Percentiles rank a stretch among this genome's conserved stretches.
Conservation (phyloP, 2,113 vertebrate genomes). For the Hoplias malabaricus region DNA sequence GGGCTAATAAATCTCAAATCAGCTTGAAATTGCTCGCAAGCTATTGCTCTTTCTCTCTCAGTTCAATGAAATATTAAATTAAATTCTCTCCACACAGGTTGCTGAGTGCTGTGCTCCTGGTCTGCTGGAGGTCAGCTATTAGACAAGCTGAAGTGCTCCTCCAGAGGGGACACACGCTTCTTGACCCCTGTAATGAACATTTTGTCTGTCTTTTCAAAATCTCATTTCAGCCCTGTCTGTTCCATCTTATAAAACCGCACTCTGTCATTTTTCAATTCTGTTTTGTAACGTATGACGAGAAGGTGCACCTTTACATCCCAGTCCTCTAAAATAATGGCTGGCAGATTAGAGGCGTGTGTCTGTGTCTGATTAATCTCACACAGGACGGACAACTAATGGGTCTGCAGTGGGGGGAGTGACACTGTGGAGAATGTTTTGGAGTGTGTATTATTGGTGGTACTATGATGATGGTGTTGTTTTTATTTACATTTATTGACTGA, state of each 20-base stretch:
- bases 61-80: background rate
- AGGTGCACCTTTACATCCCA: background rate
- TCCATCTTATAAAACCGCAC: background rate
- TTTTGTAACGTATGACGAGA: too few relatives aligned
- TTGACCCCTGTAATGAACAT: background rate
- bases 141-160: background rate
- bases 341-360: background rate
- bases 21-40: background rate
- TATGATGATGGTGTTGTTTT: too few relatives aligned
- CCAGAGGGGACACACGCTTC: background rate
- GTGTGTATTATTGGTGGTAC: too few relatives aligned
- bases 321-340: background rate
- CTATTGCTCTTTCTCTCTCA: background rate
- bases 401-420: background rate
- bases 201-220: background rate
- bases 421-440: too few relatives aligned
- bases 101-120: background rate
- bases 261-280: background rate
- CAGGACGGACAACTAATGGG: too few relatives aligned
- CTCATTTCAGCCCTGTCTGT: background rate
- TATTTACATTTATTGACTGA: too few relatives aligned
- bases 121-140: background rate
- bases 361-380: background rate
- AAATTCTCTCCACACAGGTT: background rate
- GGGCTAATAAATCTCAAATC: background rate